Percentiles rank a stretch among this genome's conserved stretches.
Conservation (phyloP, 2,113 vertebrate species). For the Varanus komodoensis region DNA sequence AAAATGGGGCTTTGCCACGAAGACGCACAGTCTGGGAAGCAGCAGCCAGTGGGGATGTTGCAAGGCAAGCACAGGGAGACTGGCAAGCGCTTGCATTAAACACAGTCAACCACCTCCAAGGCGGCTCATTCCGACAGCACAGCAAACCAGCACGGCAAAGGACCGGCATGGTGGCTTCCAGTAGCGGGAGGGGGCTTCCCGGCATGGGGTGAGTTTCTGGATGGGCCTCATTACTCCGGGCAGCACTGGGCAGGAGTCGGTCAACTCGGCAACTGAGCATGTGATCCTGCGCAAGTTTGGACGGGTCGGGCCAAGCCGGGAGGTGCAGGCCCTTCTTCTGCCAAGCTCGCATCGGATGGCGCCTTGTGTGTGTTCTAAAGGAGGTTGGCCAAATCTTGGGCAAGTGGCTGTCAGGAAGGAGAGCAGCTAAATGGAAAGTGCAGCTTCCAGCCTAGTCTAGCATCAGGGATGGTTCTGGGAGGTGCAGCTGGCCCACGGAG, state of each 20-base stretch:
- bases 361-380: too few relatives aligned
- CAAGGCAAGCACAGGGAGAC: neutral
- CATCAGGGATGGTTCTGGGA: neutral
- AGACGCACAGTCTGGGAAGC: neutral
- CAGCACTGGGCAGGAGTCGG: neutral
- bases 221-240: neutral
- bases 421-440: neutral
- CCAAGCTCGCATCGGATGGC: too few relatives aligned
- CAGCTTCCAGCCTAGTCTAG: neutral
- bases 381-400: neutral
- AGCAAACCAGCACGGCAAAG: neutral
- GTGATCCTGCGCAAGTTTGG: too few relatives aligned
- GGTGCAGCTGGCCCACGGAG: neutral
- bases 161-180: neutral
- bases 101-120: neutral
- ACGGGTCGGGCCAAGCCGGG: too few relatives aligned
- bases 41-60: neutral
- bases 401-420: neutral
- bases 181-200: constrained; percentile 5
- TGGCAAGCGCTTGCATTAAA: neutral
- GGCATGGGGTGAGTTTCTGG: neutral
- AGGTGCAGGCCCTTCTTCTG: too few relatives aligned
- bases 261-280: neutral
- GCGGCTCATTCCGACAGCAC: neutral
- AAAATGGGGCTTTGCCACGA: neutral